Percentiles rank a stretch among this genome's conserved stretches.
These are phyloP conservation scores for Alca torda DNA, from an alignment of 2,797 vertebrate species.

Conservation along the genomic window DNA sequence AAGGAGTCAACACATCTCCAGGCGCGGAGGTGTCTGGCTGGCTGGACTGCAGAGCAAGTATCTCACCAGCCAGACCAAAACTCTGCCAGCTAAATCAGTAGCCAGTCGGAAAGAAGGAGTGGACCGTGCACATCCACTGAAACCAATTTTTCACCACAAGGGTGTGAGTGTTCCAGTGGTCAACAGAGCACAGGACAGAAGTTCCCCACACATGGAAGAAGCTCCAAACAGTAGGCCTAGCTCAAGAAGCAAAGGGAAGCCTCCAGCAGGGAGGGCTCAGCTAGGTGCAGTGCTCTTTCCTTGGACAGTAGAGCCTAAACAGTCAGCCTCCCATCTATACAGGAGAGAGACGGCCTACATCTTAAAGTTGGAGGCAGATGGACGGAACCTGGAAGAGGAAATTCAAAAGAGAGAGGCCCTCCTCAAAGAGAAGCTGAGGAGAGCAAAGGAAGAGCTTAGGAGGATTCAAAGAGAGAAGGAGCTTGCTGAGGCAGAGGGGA, in stretches of 20 bases:
- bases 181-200: neutral
- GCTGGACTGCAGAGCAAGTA: neutral
- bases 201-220: neutral
- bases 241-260: neutral
- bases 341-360: constrained; percentile 46
- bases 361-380: constrained; percentile 68
- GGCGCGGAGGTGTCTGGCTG: neutral
- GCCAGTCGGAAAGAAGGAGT: constrained; percentile 60
- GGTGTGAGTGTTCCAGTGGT: neutral
- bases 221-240: neutral
- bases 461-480: constrained; percentile 74
- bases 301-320: neutral
- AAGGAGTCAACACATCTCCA: neutral
- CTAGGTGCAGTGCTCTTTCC: neutral
- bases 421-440: constrained; percentile 82
- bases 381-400: constrained; percentile 66
- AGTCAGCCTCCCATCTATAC: neutral
- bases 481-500: constrained; percentile 33
- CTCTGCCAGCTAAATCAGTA: constrained; percentile 31
- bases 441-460: constrained; percentile 73
- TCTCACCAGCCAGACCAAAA: constrained; percentile 13
- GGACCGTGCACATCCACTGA: constrained; percentile 80
- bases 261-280: neutral
- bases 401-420: constrained; percentile 79
- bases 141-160: constrained; percentile 79